Conservation (phyloP, 2,888 invertebrate species). For the Conchocele bisecta region DNA sequence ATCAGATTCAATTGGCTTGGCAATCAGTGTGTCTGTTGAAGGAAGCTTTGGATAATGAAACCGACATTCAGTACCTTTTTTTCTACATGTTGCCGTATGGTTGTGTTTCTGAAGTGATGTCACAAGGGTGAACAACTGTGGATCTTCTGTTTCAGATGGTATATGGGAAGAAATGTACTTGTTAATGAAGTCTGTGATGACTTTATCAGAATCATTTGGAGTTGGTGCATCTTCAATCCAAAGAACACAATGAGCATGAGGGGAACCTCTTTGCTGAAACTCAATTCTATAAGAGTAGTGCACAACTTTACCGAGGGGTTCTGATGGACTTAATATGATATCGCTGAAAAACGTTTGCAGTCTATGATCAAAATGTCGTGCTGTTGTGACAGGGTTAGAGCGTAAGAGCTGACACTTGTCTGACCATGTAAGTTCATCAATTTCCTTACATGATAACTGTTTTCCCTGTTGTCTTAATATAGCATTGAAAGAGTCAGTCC, state of each 20-base stretch:
- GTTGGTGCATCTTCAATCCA: constrained; percentile 46
- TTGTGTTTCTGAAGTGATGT: constrained; percentile 30
- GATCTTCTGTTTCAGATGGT: constrained; percentile 11
- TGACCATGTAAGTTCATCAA: constrained; percentile 50
- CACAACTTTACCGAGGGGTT: constrained; percentile 31
- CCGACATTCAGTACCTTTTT: constrained; percentile 35
- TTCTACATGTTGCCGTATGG: constrained; percentile 44
- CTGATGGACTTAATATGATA: constrained; percentile 27
- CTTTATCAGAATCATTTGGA: neutral
- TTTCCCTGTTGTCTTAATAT: constrained; percentile 51
- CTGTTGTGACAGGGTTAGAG: constrained; percentile 64
- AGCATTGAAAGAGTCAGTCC: constrained; percentile 58
- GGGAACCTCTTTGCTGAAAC: constrained; percentile 54
- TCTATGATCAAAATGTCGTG: constrained; percentile 62
- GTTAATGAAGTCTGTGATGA: constrained; percentile 28
- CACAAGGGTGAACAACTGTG: constrained; percentile 25
- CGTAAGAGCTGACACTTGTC: constrained; percentile 48
- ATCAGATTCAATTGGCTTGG: neutral
- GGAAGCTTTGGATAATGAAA: constrained; percentile 34
- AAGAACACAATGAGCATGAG: constrained; percentile 40
- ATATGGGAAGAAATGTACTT: constrained; percentile 20
- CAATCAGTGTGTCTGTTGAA: constrained; percentile 14
- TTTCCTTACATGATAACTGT: constrained; percentile 26
- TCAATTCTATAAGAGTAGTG: constrained; percentile 43
- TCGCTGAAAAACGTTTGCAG: constrained; percentile 49